These are phyloP conservation scores for Gnathonemus echidnorhynchus DNA, from an alignment of 2,113 vertebrate species.

Conservation along the genomic window DNA sequence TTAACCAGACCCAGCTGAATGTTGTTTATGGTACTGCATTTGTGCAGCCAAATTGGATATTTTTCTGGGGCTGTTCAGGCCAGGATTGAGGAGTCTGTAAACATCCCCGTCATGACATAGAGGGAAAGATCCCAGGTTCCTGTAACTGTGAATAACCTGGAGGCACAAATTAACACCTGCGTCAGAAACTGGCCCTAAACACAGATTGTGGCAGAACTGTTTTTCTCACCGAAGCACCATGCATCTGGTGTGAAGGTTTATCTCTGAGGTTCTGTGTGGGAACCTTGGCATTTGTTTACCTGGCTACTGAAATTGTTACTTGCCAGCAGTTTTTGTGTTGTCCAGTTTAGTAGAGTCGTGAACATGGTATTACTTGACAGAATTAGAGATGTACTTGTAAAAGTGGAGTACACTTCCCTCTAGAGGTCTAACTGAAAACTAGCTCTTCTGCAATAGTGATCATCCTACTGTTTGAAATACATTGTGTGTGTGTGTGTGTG, in stretches of 20 bases:
- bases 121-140: not conserved
- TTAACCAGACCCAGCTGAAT: not conserved
- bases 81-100: not conserved
- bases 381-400: not conserved
- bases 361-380: not conserved
- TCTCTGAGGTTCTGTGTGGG: not conserved
- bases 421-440: not conserved
- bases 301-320: not conserved
- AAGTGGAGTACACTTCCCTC: not conserved
- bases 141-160: not conserved
- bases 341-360: not conserved
- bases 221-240: not conserved
- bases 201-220: not conserved
- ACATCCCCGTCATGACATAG: not conserved
- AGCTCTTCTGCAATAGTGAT: not conserved
- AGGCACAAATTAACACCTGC: not conserved
- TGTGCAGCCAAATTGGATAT: not conserved
- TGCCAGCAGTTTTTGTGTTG: not conserved
- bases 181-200: not conserved
- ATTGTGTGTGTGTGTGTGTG: not conserved
- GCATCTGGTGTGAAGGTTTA: not conserved
- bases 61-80: not conserved
- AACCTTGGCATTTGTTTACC: not conserved
- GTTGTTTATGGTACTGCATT: not conserved
- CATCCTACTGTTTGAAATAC: not conserved